phyloP scores from a whole-genome alignment of 2,113 vertebrate genomes.

The Salminus brasiliensis region DNA sequence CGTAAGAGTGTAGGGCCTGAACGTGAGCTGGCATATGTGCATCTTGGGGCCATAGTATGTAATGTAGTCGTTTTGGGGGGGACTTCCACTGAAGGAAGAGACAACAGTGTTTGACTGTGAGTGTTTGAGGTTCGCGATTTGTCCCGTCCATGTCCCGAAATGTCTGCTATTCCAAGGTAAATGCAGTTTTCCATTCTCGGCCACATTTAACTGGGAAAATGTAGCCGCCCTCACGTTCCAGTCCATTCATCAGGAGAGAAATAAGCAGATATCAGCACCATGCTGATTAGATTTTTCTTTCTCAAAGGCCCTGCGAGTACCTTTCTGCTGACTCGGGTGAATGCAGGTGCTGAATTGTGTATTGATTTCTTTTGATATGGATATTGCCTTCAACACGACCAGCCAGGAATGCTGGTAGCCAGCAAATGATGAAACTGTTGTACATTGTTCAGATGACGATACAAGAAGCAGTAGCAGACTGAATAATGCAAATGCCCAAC shows the following conservation, averaged over 20 bases:
- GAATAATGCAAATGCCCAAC: not conserved
- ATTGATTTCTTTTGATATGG: conserved; percentile 15
- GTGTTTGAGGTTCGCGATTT: no score
- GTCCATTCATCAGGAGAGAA: not conserved
- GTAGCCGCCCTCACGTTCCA: not conserved
- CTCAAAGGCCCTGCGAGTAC: not conserved
- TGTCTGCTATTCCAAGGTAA: no score
- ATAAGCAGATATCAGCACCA: conserved; percentile 5
- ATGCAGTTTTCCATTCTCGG: no score
- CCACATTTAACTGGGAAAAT: not conserved
- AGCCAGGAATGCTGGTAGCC: not conserved
- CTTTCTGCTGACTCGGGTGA: conserved; percentile 11
- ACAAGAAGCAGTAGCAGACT: not conserved
- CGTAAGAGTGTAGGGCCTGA: no score
- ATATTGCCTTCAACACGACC: not conserved
- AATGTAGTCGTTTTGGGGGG: no score
- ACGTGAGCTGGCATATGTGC: no score
- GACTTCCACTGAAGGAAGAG: no score
- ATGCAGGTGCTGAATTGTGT: not conserved
- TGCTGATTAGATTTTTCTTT: not conserved
- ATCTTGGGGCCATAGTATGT: no score
- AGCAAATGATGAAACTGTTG: conserved; percentile 18
- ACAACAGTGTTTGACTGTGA: no score
- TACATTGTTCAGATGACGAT: conserved; percentile 4
- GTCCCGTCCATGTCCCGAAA: no score